These are phyloP conservation scores for Galerucella nymphaeae DNA, from an alignment of 2,888 invertebrate genomes.

Conservation along the genomic window DNA sequence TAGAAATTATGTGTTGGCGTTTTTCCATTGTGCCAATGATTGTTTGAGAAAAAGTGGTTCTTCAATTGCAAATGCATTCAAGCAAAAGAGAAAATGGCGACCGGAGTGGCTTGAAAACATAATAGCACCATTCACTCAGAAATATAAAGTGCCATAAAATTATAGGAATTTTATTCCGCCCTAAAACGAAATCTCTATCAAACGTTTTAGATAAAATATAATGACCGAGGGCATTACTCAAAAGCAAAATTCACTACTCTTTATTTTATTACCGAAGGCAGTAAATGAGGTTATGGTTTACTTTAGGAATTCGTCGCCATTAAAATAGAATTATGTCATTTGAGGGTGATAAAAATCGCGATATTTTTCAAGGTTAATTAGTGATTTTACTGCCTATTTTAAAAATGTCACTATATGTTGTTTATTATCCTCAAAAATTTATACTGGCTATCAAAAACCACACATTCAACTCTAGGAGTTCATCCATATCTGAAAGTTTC, in stretches of 20 bases:
- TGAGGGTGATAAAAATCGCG: conserved; percentile 18
- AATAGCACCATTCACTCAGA: conserved; percentile 61
- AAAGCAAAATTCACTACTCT: conserved; percentile 57
- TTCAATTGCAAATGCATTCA: conserved; percentile 45
- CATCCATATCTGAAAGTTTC: no score
- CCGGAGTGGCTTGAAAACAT: conserved; percentile 59
- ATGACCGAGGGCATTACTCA: conserved; percentile 53
- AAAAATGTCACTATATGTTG: conserved; percentile 4
- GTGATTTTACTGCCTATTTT: conserved; percentile 1
- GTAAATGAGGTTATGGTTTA: conserved; percentile 54
- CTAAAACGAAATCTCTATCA: conserved; percentile 58
- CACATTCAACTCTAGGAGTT: no score
- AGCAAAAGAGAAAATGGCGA: conserved; percentile 50
- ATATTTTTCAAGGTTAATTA: conserved; percentile 31
- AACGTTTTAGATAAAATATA: conserved; percentile 59
- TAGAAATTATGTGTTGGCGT: conserved; percentile 34
- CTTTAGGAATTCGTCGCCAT: conserved; percentile 39
- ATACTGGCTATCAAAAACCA: neutral
- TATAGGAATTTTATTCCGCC: conserved; percentile 62
- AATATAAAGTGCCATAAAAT: conserved; percentile 63
- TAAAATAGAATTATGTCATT: conserved; percentile 34
- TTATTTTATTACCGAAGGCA: conserved; percentile 51
- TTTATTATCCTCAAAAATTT: neutral
- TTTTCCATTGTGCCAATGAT: conserved; percentile 39
- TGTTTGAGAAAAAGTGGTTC: conserved; percentile 41